phyloP scores from a whole-genome alignment of 1,140 invertebrate species.

The Listronotus oregonensis region DNA sequence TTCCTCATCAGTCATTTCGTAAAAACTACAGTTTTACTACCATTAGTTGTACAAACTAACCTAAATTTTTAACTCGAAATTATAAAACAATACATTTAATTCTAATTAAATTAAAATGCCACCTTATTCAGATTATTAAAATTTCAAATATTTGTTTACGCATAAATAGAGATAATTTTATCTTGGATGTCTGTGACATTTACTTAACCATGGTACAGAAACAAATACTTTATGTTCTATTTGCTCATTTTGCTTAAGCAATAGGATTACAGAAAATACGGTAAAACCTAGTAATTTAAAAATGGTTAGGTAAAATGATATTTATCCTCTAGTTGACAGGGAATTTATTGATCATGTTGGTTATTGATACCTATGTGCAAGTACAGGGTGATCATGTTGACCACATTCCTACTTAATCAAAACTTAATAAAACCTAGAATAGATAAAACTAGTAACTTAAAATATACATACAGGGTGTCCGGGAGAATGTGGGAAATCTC shows the following conservation, averaged over 20 bases:
- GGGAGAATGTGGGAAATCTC: too few species aligned
- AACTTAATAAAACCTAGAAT: too few species aligned
- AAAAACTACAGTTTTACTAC: too few species aligned
- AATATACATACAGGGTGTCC: too few species aligned
- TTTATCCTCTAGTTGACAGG: constrained; percentile 10
- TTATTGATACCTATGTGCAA: constrained; percentile 10
- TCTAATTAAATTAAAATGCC: not conserved
- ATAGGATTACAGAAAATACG: constrained; percentile 27
- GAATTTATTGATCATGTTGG: constrained; percentile 29
- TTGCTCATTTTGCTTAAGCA: constrained; percentile 11
- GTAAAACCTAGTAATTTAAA: constrained; percentile 1
- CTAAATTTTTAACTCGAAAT: not conserved
- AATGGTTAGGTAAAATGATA: constrained; percentile 23
- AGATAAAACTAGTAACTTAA: too few species aligned
- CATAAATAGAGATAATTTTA: constrained; percentile 19
- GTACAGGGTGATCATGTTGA: not conserved
- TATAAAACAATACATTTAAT: not conserved
- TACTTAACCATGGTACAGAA: not conserved
- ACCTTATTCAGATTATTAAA: not conserved
- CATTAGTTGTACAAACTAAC: not conserved
- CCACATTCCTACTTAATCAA: too few species aligned
- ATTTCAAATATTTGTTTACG: constrained; percentile 22
- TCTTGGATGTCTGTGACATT: constrained; percentile 4
- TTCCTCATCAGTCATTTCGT: constrained; percentile 11
- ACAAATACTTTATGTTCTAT: not conserved